phyloP scores from a whole-genome alignment of 1,140 invertebrate genomes.

The Drosophila pallidifrons region DNA sequence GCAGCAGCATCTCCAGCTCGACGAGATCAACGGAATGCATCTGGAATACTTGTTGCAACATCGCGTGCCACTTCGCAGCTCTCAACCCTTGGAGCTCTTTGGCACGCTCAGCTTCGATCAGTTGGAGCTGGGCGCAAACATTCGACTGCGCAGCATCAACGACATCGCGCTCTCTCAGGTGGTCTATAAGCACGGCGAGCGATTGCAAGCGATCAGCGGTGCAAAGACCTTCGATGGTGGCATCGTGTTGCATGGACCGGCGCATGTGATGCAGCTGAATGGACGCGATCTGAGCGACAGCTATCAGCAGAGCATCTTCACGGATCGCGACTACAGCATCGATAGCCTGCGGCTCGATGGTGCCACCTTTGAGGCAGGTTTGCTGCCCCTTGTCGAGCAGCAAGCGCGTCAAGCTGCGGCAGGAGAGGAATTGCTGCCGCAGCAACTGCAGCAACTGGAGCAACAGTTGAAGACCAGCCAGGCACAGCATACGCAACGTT shows the following conservation, averaged over 20 bases:
- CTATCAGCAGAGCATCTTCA: constrained; percentile 67
- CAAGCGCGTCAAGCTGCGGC: not conserved
- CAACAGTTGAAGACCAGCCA: not conserved
- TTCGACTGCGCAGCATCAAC: constrained; percentile 63
- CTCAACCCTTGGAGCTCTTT: constrained; percentile 59
- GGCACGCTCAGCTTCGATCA: constrained; percentile 70
- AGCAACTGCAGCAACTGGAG: constrained; percentile 21
- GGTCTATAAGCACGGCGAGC: constrained; percentile 48
- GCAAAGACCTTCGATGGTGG: constrained; percentile 58
- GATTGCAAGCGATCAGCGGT: constrained; percentile 58
- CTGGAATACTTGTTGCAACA: constrained; percentile 67
- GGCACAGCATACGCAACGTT: constrained; percentile 9
- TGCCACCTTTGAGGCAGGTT: constrained; percentile 56
- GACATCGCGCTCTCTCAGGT: constrained; percentile 58
- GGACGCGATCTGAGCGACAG: constrained; percentile 65
- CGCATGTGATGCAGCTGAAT: constrained; percentile 65
- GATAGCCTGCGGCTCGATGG: constrained; percentile 68
- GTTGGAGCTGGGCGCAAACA: constrained; percentile 49
- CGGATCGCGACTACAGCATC: constrained; percentile 67
- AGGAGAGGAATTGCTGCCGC: not conserved
- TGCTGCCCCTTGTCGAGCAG: constrained; percentile 9
- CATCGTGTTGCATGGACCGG: constrained; percentile 57
- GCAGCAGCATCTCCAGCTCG: constrained; percentile 38
- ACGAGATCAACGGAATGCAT: constrained; percentile 62
- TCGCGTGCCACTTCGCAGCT: constrained; percentile 53